Conservation (phyloP, 92 coral and sea anemone genomes). For the Palythoa caribaeorum region DNA sequence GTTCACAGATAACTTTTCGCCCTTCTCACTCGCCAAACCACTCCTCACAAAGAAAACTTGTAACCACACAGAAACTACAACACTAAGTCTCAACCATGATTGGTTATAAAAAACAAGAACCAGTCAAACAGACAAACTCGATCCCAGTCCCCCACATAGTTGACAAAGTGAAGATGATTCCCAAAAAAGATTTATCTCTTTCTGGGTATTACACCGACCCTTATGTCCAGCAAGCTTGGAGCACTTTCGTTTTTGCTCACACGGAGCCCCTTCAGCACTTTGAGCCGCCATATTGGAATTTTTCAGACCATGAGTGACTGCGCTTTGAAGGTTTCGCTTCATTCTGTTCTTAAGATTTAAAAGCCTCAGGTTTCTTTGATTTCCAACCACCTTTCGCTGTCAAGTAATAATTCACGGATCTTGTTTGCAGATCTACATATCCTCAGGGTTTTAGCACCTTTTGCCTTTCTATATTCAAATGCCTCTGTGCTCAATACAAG, state of each 20-base stretch:
- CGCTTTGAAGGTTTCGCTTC: constrained; percentile 38
- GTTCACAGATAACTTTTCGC: too few relatives aligned
- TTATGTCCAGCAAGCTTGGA: constrained; percentile 62
- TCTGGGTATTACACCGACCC: constrained; percentile 70
- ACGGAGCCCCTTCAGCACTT: constrained; percentile 37
- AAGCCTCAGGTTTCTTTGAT: constrained; percentile 17
- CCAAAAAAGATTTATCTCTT: constrained; percentile 60
- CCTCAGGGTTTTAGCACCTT: too few relatives aligned
- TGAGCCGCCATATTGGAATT: constrained; percentile 52
- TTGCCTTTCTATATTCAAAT: too few relatives aligned
- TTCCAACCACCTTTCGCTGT: constrained; percentile 31
- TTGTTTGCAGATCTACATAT: too few relatives aligned
- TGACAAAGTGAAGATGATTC: constrained; percentile 59
- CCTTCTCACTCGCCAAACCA: too few relatives aligned
- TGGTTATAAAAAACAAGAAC: too few relatives aligned
- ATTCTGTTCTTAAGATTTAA: neutral
- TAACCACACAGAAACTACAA: too few relatives aligned
- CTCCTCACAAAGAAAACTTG: too few relatives aligned
- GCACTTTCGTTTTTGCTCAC: constrained; percentile 55
- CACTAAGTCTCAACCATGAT: too few relatives aligned
- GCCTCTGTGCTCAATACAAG: too few relatives aligned
- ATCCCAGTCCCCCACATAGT: constrained; percentile 1
- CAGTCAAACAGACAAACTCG: too few relatives aligned
- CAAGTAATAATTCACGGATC: too few relatives aligned
- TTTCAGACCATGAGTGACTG: neutral